Evolutionary conservation across 2,797 vertebrate genomes (phyloP).

Genomic region (Neosalanx taihuensis): DNA sequence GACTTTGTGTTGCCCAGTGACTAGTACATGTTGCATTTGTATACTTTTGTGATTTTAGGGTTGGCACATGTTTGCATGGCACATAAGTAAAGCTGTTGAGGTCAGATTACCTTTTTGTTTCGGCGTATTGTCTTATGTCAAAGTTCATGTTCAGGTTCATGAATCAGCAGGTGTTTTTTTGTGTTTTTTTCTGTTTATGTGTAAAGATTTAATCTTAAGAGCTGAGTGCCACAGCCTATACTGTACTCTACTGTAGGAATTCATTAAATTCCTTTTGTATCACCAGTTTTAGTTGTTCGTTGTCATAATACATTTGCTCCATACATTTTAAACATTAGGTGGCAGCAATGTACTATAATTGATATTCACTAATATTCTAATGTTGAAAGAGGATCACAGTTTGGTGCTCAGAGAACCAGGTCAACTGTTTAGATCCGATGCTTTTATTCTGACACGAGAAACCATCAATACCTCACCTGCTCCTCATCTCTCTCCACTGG

Average conservation of each 20-base stretch:
- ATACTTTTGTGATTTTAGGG: constrained; percentile 27
- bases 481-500: too few species aligned
- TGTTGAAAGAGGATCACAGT: background rate
- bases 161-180: constrained; percentile 20
- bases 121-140: background rate
- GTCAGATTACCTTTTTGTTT: background rate
- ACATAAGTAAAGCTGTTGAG: constrained; percentile 12
- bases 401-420: too few species aligned
- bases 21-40: constrained; percentile 28
- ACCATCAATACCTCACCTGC: too few species aligned
- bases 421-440: too few species aligned
- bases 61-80: constrained; percentile 27
- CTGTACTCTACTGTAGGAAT: constrained; percentile 32
- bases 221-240: constrained; percentile 13
- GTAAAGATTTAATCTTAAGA: constrained; percentile 21
- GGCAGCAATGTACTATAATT: constrained; percentile 20
- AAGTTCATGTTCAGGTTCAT: background rate
- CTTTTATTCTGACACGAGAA: too few species aligned
- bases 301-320: background rate
- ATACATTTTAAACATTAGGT: constrained; percentile 16
- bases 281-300: background rate
- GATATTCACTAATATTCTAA: background rate
- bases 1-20: constrained; percentile 11
- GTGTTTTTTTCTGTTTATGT: constrained; percentile 15
- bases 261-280: constrained; percentile 34